Conservation (phyloP, 1,140 invertebrate genomes). For the Drosophila rufa region DNA sequence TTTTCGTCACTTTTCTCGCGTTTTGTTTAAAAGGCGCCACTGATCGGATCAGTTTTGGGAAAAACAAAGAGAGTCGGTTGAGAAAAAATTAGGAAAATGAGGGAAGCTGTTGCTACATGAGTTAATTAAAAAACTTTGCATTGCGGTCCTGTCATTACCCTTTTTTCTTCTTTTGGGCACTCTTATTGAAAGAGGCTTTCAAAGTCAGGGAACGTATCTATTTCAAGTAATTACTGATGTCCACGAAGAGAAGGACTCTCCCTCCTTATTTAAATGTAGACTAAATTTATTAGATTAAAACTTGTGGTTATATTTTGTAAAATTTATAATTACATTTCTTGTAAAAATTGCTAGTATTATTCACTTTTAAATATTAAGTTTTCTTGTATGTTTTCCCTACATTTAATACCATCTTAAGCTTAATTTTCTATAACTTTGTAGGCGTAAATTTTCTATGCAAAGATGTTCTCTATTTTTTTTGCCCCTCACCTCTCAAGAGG, state of each 20-base stretch:
- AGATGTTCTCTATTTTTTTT: not conserved
- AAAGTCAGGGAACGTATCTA: constrained; percentile 20
- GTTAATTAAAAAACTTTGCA: constrained; percentile 79
- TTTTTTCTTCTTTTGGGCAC: not conserved
- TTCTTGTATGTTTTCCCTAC: too few relatives aligned
- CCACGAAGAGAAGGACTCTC: not conserved
- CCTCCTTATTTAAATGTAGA: too few relatives aligned
- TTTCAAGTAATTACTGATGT: constrained; percentile 6
- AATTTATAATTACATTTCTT: too few relatives aligned
- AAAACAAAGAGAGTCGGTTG: constrained; percentile 29
- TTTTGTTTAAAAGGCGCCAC: constrained; percentile 25
- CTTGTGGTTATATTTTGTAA: too few relatives aligned
- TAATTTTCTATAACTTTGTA: not conserved
- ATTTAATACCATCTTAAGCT: not conserved
- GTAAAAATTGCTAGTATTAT: too few relatives aligned
- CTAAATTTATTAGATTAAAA: not conserved
- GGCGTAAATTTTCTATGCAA: not conserved
- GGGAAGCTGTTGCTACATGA: constrained; percentile 46
- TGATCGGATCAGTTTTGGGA: constrained; percentile 69
- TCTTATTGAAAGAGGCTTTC: constrained; percentile 5
- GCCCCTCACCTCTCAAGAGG: constrained; percentile 11
- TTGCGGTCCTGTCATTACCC: constrained; percentile 29
- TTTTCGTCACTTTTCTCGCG: constrained; percentile 13
- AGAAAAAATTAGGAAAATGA: constrained; percentile 1
- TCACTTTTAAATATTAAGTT: not conserved